Evolutionary conservation across 2,797 vertebrate species (phyloP).

Genomic region (Sparus aurata): DNA sequence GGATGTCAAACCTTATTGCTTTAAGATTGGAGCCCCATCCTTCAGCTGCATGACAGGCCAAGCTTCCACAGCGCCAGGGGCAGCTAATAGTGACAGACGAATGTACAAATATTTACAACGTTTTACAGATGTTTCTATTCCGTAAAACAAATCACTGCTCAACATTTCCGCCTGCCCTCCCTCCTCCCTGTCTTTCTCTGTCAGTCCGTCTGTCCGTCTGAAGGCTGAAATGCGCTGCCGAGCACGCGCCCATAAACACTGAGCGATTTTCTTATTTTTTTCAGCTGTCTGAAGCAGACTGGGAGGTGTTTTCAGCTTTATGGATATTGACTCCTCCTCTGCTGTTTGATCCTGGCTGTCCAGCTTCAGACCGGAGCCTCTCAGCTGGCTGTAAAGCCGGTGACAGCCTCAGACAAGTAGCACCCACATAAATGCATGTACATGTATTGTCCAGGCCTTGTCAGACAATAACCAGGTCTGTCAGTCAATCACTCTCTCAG

Average conservation of each 20-base stretch:
- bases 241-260: constrained; percentile 56
- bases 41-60: constrained; percentile 30
- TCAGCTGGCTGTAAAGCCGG: constrained; percentile 33
- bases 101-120: constrained; percentile 24
- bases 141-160: constrained; percentile 38
- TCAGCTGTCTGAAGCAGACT: constrained; percentile 58
- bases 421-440: constrained; percentile 20
- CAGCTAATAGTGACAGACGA: constrained; percentile 38
- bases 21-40: constrained; percentile 3
- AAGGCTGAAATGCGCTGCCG: constrained; percentile 28
- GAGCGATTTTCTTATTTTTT: constrained; percentile 54
- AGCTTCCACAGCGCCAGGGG: constrained; percentile 32
- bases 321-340: constrained; percentile 68
- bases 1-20: constrained; percentile 28
- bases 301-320: constrained; percentile 66
- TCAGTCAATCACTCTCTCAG: constrained; percentile 26
- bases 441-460: constrained; percentile 11
- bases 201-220: constrained; percentile 32
- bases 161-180: constrained; percentile 9
- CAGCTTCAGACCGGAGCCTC: constrained; percentile 51
- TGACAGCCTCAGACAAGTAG: constrained; percentile 54
- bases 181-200: constrained; percentile 19
- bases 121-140: constrained; percentile 60
- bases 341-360: constrained; percentile 63
- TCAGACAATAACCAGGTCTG: constrained; percentile 38